Evolutionary conservation across 1,140 invertebrate genomes (phyloP), one percentile per base, ranked within the genome.

Genomic region (Macrotrachela quadricornifera): DNA sequence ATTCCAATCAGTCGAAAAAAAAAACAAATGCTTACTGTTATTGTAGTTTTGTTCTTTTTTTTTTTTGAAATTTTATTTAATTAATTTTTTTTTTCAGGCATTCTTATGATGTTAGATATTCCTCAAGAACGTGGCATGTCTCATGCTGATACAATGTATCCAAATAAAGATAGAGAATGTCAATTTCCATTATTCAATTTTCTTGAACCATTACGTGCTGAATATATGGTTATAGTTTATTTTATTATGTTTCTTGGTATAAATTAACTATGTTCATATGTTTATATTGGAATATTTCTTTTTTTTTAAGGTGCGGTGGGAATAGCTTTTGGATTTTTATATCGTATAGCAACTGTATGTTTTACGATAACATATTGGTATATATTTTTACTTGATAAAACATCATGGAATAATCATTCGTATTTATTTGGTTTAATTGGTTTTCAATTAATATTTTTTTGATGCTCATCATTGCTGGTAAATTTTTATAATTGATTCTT

Each of bases 351-450:
- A 46, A 79, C 78, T 46, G 54, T 77, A 0, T 62, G 76, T 36
- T 90, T 82, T 64, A 63, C 77, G 0, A 41, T 79, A 11, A 75
- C 81, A 11, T 90, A 87, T 64, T 86, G 84, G 82, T 90, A 87
- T 63, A 71, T 91, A 16, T 77, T 88, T 57, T 61, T 90, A 1
- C 68, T 87, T 49, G 83, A 91, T 61, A 90, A 90, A 66, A 81
- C 79, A 46, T 77, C 75, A 50, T 91, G 85, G 85, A 91, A 92
- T 64, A 91, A 91, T 65, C 86, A 91, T 63, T 85, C 81, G 53
- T 92, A 91, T 63, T 70, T 92, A 0, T 92, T 81, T 62, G 85
- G 83, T 2, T 67, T 91, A 8, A 71, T 83, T 0, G 75, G 74
- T 0, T 64, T 79, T 8, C 62, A 88, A 17, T 70, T 90, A 2